phyloP scores from a whole-genome alignment of 2,113 vertebrate species.

The Phodopus roborovskii region DNA sequence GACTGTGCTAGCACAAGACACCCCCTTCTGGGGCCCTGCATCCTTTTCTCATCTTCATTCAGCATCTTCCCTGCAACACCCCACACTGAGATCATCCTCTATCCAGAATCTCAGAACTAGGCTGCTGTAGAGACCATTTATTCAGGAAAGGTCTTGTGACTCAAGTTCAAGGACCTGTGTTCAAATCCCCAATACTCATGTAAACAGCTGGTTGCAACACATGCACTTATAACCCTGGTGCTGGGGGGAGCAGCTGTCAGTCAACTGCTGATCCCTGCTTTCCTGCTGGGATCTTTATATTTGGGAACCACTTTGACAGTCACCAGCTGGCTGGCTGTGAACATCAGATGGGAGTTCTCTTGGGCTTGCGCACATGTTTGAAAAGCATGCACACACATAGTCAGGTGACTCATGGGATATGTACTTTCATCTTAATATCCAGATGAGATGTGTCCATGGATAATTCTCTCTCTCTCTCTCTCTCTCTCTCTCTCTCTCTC shows the following conservation, averaged over 20 bases:
- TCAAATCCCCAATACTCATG: neutral
- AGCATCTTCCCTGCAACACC: neutral
- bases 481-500: neutral
- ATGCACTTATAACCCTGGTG: no score
- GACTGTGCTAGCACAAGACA: fast-evolving
- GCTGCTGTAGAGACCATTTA: neutral
- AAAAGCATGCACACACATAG: no score
- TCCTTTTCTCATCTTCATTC: neutral
- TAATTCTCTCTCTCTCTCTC: neutral
- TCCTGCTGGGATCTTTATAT: neutral
- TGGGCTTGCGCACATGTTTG: neutral
- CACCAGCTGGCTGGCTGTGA: neutral
- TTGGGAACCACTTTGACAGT: neutral
- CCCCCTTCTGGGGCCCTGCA: neutral
- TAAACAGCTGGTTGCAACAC: neutral
- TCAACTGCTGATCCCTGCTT: neutral
- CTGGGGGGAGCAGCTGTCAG: neutral
- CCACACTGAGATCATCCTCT: neutral
- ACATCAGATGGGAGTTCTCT: neutral
- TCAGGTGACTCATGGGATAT: neutral
- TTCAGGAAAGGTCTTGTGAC: neutral
- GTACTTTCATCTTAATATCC: neutral
- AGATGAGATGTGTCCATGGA: neutral
- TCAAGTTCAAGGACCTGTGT: no score
- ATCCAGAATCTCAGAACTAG: neutral